A percentile compares a stretch with the other conserved stretches of the same genome.
Evolutionary conservation across 2,113 vertebrate genomes (phyloP).

Genomic region (Empidonax alnorum): DNA sequence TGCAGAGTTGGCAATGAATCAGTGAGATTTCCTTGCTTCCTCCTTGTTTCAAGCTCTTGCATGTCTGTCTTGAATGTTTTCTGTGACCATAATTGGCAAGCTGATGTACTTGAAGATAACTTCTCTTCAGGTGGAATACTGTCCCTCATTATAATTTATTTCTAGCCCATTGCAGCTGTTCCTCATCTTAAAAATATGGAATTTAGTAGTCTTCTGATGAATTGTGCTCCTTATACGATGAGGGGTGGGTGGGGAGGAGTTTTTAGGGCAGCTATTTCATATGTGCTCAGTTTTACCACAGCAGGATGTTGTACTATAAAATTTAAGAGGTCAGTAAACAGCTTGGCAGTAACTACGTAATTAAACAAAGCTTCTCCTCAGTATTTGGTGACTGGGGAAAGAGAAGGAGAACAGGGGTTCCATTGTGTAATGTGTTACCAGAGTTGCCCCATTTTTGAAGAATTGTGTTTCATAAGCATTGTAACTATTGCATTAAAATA

Average conservation of each 20-base stretch:
- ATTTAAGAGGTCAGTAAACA: slow-evolving; percentile 50
- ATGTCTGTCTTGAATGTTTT: neutral
- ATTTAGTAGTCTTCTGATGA: neutral
- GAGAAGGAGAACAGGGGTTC: neutral
- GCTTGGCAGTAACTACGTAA: neutral
- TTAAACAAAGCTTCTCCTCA: neutral
- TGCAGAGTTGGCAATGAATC: neutral
- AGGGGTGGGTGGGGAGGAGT: neutral
- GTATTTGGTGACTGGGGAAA: neutral
- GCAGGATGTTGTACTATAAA: neutral
- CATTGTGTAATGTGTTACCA: neutral
- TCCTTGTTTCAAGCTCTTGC: neutral
- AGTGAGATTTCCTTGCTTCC: neutral
- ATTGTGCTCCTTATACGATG: neutral
- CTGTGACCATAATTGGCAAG: neutral
- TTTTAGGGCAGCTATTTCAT: neutral
- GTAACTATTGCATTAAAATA: neutral
- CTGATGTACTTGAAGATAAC: neutral
- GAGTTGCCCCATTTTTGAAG: neutral
- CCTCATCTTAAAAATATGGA: neutral
- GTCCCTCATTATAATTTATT: neutral
- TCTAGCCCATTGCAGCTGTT: neutral
- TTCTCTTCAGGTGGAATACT: neutral
- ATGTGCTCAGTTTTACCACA: neutral
- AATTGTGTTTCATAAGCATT: neutral